phyloP scores from a whole-genome alignment of 2,113 vertebrate species.

The Gallinago media region DNA sequence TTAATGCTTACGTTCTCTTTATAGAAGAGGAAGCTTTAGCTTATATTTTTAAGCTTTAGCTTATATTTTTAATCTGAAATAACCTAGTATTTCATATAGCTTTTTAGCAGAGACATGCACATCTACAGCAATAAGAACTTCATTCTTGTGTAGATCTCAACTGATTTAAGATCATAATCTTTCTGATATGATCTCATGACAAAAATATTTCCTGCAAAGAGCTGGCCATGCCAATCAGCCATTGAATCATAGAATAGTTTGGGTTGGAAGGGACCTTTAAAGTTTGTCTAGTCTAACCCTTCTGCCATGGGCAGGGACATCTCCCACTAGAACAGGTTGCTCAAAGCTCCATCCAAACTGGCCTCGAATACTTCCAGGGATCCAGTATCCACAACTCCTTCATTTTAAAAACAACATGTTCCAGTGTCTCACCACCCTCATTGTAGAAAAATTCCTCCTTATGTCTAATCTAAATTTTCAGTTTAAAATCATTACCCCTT shows the following conservation, averaged over 20 bases:
- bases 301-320: not conserved
- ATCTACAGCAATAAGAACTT: not conserved
- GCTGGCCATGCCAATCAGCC: not conserved
- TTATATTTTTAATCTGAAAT: not conserved
- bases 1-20: not conserved
- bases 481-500: not conserved
- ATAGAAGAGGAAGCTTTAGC: not conserved
- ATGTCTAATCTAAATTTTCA: not conserved
- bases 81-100: not conserved
- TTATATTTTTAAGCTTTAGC: not conserved
- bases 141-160: not conserved
- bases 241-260: not conserved
- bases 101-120: not conserved
- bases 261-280: not conserved
- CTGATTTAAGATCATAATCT: not conserved
- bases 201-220: not conserved
- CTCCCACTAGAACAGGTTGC: not conserved
- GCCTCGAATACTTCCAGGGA: not conserved
- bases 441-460: not conserved
- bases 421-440: not conserved
- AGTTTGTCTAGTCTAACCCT: not conserved
- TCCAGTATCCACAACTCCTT: not conserved
- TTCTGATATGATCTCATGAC: not conserved
- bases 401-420: not conserved
- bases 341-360: rapidly evolving